Percentiles rank a stretch among this genome's conserved stretches.
Evolutionary conservation across 2,113 vertebrate genomes (phyloP).

Genomic region (Callipepla californica): DNA sequence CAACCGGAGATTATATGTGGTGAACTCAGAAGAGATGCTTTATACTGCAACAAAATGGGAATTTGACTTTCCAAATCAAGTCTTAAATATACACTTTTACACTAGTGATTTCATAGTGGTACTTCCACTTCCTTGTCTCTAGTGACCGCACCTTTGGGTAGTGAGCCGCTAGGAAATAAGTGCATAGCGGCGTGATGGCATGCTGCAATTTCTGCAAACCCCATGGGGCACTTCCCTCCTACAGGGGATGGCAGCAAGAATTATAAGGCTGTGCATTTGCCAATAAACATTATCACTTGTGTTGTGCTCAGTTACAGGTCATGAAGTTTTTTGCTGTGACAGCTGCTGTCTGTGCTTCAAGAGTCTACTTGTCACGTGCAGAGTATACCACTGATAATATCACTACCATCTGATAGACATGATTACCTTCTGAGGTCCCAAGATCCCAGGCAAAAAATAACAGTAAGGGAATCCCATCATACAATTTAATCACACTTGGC

Average conservation of each 20-base stretch:
- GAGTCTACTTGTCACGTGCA: not conserved
- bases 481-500: not conserved
- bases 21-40: not conserved
- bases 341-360: not conserved
- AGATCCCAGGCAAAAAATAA: not conserved
- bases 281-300: not conserved
- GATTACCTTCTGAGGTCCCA: not conserved
- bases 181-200: not conserved
- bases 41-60: not conserved
- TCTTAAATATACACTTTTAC: not conserved
- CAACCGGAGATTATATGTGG: not conserved
- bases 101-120: not conserved
- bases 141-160: not conserved
- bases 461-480: not conserved
- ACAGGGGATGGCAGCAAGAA: rapidly evolving
- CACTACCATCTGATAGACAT: not conserved
- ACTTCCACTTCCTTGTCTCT: not conserved
- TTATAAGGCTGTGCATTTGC: not conserved
- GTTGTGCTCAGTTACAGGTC: not conserved
- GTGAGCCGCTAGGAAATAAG: not conserved
- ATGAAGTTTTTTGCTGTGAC: not conserved
- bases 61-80: not conserved
- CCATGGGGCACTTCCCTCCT: rapidly evolving
- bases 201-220: not conserved
- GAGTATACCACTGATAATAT: not conserved